Base-by-base conservation (phyloP, 2,888 invertebrate species). In the Yponomeuta plumbellus region DNA sequence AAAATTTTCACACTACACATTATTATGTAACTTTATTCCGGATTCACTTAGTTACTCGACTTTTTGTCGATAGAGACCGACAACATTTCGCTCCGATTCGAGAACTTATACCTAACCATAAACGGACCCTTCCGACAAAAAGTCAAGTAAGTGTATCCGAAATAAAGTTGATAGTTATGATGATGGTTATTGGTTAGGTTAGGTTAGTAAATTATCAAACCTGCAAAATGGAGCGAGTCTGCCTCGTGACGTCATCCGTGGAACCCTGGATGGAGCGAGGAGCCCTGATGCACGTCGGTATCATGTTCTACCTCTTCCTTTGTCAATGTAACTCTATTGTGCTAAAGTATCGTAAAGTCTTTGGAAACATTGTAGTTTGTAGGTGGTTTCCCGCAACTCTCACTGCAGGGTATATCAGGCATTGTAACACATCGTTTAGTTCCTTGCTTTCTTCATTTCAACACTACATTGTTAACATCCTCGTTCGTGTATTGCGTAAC, bases 241-340 rank as follows among this genome's bases (percentile, higher is more conserved):
- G 94, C 69, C 93, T 86, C 66, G 93, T 94, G 84, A 96, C 94
- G 85, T 96, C 96, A 86, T 96, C 96, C 71, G 93, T 94, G 73
- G 96, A 95, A 75, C 95, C 95, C 85, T 95, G 95, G 77, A 94
- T 93, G 71, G 93, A 92, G 71, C 94, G 93, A 73, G 94, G 93
- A 63, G 95, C 94, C 79, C 94, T 89, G 74, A 95, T 94, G 80
- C 95, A 95, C 75, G 94, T 94, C 61, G 94, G 94, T 85, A 94
- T 93, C 94, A 94, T 94, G 17, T n/a, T 63, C 39, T 2, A 26
- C 1, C 1, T 2, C 22, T 20, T 11, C 22, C 11, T 17, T 20
- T 22, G 21, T 58, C 21, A 58, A 11, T 22, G 11, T 66, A 62
- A 13, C 44, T 17, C 44, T 52, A 17, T 17, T 17, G 17, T 52